A percentile compares a stretch with the other conserved stretches of the same genome.
phyloP scores from a whole-genome alignment of 2,888 invertebrate genomes.

The Disparrhopalites patrizii region DNA sequence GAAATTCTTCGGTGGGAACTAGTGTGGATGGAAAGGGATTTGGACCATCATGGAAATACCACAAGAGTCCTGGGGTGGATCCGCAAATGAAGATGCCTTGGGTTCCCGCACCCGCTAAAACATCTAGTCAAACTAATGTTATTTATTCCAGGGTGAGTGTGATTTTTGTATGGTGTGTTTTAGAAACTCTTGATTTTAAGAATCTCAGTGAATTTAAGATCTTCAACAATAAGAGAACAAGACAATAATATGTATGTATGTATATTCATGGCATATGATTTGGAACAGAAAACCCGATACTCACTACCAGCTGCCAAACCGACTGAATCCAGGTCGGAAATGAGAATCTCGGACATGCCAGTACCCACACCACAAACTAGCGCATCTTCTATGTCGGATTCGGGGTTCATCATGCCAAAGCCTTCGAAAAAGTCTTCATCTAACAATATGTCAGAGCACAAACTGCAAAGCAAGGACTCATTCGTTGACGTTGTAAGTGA shows the following conservation, averaged over 20 bases:
- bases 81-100: conserved; percentile 33
- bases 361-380: conserved; percentile 17
- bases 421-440: conserved; percentile 10
- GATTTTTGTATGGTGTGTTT: no score
- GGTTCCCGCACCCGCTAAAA: conserved; percentile 41
- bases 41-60: no score
- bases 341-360: conserved; percentile 19
- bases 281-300: conserved; percentile 11
- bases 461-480: conserved; percentile 42
- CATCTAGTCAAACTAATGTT: conserved; percentile 25
- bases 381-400: conserved; percentile 6
- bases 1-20: neutral
- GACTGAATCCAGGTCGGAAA: neutral
- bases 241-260: no score
- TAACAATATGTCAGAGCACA: conserved; percentile 23
- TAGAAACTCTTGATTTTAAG: no score
- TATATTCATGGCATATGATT: neutral
- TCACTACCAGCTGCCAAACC: neutral
- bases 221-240: neutral
- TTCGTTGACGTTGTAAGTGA: conserved; percentile 43
- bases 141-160: conserved; percentile 14
- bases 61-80: neutral
- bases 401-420: neutral
- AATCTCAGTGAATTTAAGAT: no score
- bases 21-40: neutral